A percentile compares a stretch with the other conserved stretches of the same genome.
Conservation (phyloP, 2,113 vertebrate species). For the Proterorhinus semilunaris region DNA sequence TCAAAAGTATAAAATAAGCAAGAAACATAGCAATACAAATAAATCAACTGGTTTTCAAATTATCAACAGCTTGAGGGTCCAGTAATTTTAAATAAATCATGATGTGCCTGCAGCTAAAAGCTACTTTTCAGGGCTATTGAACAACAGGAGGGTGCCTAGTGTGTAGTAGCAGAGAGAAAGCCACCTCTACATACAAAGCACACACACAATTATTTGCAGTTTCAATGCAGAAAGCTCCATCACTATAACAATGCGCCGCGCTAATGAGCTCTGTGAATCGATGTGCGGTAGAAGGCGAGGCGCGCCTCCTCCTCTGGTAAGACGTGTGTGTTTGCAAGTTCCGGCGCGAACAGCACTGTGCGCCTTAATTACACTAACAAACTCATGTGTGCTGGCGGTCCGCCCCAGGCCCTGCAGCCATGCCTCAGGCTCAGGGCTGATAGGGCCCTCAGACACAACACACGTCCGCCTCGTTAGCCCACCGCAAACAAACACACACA, state of each 20-base stretch:
- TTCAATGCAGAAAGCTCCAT: conserved; percentile 71
- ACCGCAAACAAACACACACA: conserved; percentile 55
- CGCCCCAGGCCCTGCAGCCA: conserved; percentile 70
- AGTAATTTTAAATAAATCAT: conserved; percentile 82
- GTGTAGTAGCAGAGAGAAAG: conserved; percentile 37
- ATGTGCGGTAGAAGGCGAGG: conserved; percentile 62
- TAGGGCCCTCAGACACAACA: conserved; percentile 76
- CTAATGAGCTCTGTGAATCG: conserved; percentile 78
- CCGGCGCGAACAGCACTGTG: conserved; percentile 53
- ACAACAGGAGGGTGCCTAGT: conserved; percentile 63
- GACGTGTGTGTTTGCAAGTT: conserved; percentile 59
- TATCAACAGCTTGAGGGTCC: conserved; percentile 71
- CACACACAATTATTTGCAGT: conserved; percentile 56
- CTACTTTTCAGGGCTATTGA: conserved; percentile 71
- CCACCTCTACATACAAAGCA: conserved; percentile 18
- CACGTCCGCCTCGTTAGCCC: conserved; percentile 68
- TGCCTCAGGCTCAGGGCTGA: conserved; percentile 75
- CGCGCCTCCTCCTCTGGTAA: conserved; percentile 58
- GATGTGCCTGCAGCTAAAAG: conserved; percentile 76
- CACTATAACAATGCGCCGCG: conserved; percentile 71
- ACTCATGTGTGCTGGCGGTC: conserved; percentile 73
- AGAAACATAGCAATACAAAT: conserved; percentile 64
- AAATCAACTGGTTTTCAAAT: conserved; percentile 74
- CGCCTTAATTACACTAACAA: conserved; percentile 79
- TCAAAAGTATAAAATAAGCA: conserved; percentile 14